Conservation (phyloP, 2,888 invertebrate genomes). For the Tortricodes alternella region DNA sequence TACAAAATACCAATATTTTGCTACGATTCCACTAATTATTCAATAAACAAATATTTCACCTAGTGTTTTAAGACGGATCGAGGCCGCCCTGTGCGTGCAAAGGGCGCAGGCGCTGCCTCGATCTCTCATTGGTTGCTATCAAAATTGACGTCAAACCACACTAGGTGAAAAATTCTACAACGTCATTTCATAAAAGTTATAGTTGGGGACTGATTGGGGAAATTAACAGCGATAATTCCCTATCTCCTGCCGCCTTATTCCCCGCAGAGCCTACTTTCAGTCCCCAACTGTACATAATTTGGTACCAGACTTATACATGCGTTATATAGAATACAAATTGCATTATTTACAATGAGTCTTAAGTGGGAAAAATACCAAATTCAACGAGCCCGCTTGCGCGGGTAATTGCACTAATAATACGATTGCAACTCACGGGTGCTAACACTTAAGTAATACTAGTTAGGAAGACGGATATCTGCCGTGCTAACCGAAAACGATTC, state of each 20-base stretch:
- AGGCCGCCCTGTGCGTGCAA: neutral
- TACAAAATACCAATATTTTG: slow-evolving; percentile 46
- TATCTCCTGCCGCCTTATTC: no score
- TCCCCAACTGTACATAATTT: no score
- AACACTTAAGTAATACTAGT: slow-evolving; percentile 35
- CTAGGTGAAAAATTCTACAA: slow-evolving; percentile 20
- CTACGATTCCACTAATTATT: slow-evolving; percentile 33
- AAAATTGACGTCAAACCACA: slow-evolving; percentile 16
- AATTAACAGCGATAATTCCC: no score
- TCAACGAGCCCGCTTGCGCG: slow-evolving; percentile 56
- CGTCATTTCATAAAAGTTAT: slow-evolving; percentile 32
- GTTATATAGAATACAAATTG: slow-evolving; percentile 30
- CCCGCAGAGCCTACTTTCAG: no score
- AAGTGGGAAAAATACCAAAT: slow-evolving; percentile 32
- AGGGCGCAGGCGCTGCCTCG: neutral
- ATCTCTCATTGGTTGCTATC: neutral
- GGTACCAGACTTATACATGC: slow-evolving; percentile 43
- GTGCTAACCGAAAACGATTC: neutral
- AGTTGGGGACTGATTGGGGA: no score
- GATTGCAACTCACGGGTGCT: slow-evolving; percentile 52
- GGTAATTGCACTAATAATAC: slow-evolving; percentile 63
- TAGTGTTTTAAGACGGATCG: neutral
- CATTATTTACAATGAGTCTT: slow-evolving; percentile 25
- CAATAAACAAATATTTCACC: slow-evolving; percentile 10
- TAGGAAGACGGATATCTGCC: neutral